Evolutionary conservation across 2,797 vertebrate genomes (phyloP).

Genomic region (Melanotaenia maccullochi): DNA sequence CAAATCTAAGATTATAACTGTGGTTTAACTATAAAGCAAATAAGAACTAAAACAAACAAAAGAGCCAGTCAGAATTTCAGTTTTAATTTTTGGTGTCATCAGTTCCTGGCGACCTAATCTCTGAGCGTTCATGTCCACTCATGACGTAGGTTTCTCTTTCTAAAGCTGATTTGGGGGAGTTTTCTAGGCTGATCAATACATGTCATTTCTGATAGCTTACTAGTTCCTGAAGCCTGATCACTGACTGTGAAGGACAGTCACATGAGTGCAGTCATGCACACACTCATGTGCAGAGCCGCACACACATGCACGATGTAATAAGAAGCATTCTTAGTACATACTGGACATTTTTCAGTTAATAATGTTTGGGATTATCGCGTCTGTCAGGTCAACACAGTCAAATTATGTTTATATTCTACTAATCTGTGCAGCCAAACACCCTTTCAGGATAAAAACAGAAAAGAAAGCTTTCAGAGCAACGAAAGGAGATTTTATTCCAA

Average conservation of each 20-base stretch:
- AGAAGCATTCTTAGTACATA: neutral
- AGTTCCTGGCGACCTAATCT: neutral
- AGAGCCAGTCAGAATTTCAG: too few relatives aligned
- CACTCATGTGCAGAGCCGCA: slow-evolving; percentile 4
- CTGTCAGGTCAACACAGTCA: neutral
- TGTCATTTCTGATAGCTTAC: slow-evolving; percentile 62
- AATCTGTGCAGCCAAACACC: neutral
- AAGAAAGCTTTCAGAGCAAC: too few relatives aligned
- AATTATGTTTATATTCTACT: neutral
- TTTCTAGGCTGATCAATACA: slow-evolving; percentile 76
- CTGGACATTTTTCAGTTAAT: neutral
- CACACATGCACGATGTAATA: neutral
- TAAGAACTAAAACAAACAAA: too few relatives aligned
- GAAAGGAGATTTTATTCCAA: too few relatives aligned
- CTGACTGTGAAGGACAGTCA: slow-evolving; percentile 79
- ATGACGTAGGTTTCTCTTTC: slow-evolving; percentile 14
- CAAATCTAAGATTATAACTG: too few relatives aligned
- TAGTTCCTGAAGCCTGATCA: slow-evolving; percentile 70
- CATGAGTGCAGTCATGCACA: slow-evolving; percentile 43
- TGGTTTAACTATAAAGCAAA: too few relatives aligned
- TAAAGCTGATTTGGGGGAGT: slow-evolving; percentile 25
- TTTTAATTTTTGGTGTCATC: neutral
- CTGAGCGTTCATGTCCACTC: neutral
- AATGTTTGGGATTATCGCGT: neutral
- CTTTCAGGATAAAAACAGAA: neutral